Percentiles rank a stretch among this genome's conserved stretches.
Evolutionary conservation across 2,888 invertebrate species (phyloP).

Genomic region (Branchellion lobata): DNA sequence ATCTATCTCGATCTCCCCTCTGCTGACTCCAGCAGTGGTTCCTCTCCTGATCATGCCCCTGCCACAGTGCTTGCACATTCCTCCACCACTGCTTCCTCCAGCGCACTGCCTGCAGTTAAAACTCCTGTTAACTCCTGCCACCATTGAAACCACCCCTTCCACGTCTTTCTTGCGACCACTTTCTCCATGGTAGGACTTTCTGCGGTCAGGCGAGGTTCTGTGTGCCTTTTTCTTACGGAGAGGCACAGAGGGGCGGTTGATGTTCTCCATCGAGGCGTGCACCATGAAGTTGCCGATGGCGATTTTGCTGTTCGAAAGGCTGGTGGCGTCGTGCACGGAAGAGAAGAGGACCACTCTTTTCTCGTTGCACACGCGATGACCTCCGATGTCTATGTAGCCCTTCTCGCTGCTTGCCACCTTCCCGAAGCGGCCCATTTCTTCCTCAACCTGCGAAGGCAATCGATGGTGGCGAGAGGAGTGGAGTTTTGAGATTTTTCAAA

Average conservation of each 20-base stretch:
- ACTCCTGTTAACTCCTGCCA: background rate
- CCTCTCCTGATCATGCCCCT: background rate
- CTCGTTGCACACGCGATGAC: constrained; percentile 28
- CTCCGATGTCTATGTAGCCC: constrained; percentile 15
- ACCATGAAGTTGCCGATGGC: background rate
- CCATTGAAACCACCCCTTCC: background rate
- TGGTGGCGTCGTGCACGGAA: background rate
- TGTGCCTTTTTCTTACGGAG: background rate
- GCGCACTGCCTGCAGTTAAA: background rate
- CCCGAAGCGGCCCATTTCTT: constrained; percentile 36
- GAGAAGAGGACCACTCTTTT: constrained; percentile 39
- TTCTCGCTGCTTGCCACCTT: constrained; percentile 35
- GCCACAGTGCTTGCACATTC: background rate
- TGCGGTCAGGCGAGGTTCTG: background rate
- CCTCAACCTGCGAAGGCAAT: constrained; percentile 35
- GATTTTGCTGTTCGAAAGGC: background rate
- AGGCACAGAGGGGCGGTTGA: background rate
- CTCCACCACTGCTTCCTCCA: constrained; percentile 5
- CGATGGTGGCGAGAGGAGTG: background rate
- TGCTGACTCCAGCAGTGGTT: background rate
- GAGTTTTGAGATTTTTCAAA: background rate
- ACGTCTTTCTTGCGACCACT: background rate
- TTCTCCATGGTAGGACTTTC: constrained; percentile 7
- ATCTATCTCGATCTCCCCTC: background rate
- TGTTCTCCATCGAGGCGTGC: background rate